Conservation (phyloP, 2,888 invertebrate genomes). For the Tiliacea aurago region DNA sequence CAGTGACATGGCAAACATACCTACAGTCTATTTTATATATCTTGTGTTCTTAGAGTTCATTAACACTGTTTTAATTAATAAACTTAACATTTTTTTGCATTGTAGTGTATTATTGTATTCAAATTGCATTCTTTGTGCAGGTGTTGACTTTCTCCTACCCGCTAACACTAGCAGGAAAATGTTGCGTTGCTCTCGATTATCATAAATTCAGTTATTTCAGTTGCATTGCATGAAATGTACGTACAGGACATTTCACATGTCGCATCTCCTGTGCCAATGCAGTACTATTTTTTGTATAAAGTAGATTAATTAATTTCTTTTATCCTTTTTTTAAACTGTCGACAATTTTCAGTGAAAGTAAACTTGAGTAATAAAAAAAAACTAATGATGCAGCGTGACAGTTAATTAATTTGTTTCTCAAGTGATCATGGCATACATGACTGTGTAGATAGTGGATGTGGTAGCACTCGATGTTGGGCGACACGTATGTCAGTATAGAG, state of each 20-base stretch:
- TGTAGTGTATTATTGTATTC: constrained; percentile 88
- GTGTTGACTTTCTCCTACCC: constrained; percentile 89
- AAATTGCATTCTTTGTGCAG: constrained; percentile 90
- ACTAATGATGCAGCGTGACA: constrained; percentile 69
- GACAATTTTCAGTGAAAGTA: constrained; percentile 64
- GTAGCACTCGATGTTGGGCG: constrained; percentile 79
- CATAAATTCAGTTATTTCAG: constrained; percentile 78
- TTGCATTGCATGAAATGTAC: constrained; percentile 84
- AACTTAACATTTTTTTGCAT: constrained; percentile 87
- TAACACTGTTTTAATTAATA: constrained; percentile 86
- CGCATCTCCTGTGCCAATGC: constrained; percentile 81
- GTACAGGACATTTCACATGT: constrained; percentile 80
- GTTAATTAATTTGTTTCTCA: constrained; percentile 86
- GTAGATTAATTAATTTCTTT: constrained; percentile 65
- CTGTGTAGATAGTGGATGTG: constrained; percentile 87
- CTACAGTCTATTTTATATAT: constrained; percentile 77
- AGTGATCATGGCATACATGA: constrained; percentile 79
- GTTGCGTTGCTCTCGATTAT: constrained; percentile 88
- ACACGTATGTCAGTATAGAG: constrained; percentile 54
- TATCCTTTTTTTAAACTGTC: constrained; percentile 62
- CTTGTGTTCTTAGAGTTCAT: constrained; percentile 81
- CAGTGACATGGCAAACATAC: constrained; percentile 24
- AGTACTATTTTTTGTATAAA: constrained; percentile 69
- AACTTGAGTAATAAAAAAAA: constrained; percentile 58
- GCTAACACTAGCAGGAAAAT: constrained; percentile 90